A percentile compares a stretch with the other conserved stretches of the same genome.
Conservation (phyloP, 2,797 vertebrate species). For the Chiroxiphia lanceolata region DNA sequence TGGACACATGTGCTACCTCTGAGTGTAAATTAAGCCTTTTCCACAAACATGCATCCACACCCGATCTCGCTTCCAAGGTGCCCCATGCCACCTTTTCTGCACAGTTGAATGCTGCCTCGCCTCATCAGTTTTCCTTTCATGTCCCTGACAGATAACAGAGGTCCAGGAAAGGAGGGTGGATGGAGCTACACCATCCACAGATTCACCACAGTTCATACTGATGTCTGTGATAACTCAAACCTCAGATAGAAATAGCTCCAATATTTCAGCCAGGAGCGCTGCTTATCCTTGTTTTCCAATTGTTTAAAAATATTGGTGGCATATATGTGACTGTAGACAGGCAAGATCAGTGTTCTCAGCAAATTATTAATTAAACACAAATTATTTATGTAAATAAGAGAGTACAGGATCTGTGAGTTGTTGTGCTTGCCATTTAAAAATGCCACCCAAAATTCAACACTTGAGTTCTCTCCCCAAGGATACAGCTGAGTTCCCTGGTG, state of each 20-base stretch:
- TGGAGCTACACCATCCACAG: background rate
- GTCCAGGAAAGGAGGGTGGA: background rate
- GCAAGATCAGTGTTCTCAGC: background rate
- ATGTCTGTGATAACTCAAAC: background rate
- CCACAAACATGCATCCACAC: background rate
- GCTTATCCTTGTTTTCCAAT: background rate
- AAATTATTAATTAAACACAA: background rate
- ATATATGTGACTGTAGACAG: background rate
- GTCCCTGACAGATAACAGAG: background rate
- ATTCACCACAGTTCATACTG: background rate
- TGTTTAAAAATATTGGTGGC: background rate
- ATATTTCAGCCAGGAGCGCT: background rate
- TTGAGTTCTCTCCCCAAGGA: background rate
- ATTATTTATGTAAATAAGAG: slow-evolving; percentile 6
- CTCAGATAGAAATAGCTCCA: background rate
- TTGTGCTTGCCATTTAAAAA: background rate
- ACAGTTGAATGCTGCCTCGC: rapidly evolving
- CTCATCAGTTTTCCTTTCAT: background rate
- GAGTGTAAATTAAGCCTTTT: background rate
- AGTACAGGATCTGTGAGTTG: background rate
- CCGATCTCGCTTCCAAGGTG: background rate
- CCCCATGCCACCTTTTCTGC: background rate
- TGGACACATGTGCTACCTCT: background rate
- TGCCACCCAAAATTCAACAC: background rate
- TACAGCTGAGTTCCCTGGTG: background rate